Percentiles rank a stretch among this genome's conserved stretches.
Conservation (phyloP, 2,113 vertebrate genomes). For the Pteruthius melanotis region DNA sequence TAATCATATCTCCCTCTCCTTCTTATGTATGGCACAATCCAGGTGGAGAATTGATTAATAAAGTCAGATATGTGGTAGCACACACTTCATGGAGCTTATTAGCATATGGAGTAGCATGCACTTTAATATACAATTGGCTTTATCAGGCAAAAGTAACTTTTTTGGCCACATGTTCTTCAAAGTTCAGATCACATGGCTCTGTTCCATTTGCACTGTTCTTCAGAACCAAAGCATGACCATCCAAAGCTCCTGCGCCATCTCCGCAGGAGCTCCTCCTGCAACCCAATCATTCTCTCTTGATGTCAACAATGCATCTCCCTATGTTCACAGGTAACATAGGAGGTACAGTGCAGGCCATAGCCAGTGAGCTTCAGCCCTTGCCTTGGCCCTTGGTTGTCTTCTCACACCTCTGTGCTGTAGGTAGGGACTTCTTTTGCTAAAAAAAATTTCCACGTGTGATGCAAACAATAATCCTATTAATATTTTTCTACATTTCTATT, state of each 20-base stretch:
- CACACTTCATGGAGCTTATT: not conserved
- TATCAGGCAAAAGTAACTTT: not conserved
- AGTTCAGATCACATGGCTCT: not conserved
- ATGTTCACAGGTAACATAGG: not conserved
- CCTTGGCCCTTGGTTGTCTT: not conserved
- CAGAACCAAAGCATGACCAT: not conserved
- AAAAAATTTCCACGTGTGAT: not conserved
- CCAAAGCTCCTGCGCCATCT: too few species aligned
- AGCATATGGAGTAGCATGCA: rapidly evolving
- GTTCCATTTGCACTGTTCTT: not conserved
- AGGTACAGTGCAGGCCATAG: not conserved
- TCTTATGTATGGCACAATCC: not conserved
- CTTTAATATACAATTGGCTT: not conserved
- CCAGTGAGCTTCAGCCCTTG: not conserved
- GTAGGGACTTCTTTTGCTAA: not conserved
- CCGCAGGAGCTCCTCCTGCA: not conserved
- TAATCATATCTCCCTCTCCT: not conserved
- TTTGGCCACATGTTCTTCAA: not conserved
- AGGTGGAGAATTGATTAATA: not conserved
- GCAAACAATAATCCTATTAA: not conserved
- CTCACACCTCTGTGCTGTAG: not conserved
- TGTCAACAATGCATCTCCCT: rapidly evolving
- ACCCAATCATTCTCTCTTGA: not conserved
- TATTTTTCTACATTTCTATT: not conserved
- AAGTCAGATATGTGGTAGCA: not conserved